Percentiles rank a stretch among this genome's conserved stretches.
Conservation (phyloP, 2,797 vertebrate species). For the Molothrus aeneus region DNA sequence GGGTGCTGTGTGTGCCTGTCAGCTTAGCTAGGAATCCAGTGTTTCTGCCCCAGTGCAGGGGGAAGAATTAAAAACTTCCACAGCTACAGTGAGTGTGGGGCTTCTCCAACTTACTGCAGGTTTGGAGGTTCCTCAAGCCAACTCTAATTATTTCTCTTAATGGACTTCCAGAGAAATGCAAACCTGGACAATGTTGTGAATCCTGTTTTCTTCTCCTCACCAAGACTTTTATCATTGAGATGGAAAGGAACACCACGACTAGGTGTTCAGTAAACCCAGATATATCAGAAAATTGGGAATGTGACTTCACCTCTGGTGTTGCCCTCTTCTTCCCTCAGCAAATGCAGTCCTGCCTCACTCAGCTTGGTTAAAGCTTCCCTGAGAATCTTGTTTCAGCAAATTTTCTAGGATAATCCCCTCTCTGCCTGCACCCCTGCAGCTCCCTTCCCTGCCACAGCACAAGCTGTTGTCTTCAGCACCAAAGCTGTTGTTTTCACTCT, state of each 20-base stretch:
- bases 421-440: neutral
- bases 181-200: neutral
- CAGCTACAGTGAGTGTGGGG: neutral
- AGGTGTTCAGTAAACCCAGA: neutral
- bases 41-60: neutral
- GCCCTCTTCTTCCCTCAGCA: neutral
- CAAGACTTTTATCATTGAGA: neutral
- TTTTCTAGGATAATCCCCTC: too few relatives aligned
- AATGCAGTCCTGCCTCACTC: neutral
- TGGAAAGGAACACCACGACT: neutral
- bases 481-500: neutral
- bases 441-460: neutral
- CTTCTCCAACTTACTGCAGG: neutral
- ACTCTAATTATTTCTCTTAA: neutral
- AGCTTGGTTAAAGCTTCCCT: accelerated
- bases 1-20: neutral
- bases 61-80: neutral
- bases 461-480: neutral
- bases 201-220: neutral
- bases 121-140: neutral
- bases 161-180: neutral
- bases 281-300: neutral
- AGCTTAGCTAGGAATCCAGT: accelerated
- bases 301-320: neutral
- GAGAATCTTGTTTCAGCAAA: neutral